These are phyloP conservation scores for Marisa cornuarietis DNA, from an alignment of 1,140 invertebrate genomes.

Conservation along the genomic window DNA sequence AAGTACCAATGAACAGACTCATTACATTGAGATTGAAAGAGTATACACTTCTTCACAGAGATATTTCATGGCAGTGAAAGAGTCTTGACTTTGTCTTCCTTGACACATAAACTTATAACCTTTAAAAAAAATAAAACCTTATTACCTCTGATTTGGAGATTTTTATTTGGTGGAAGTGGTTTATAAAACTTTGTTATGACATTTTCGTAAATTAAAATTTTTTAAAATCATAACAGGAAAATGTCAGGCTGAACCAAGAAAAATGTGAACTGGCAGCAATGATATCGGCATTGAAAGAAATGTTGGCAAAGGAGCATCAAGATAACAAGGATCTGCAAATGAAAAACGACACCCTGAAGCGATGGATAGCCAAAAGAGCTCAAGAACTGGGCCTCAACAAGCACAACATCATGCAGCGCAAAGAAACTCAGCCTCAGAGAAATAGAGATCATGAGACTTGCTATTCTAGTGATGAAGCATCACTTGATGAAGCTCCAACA, in stretches of 20 bases:
- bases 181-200: background rate
- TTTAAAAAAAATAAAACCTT: no score
- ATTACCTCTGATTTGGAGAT: no score
- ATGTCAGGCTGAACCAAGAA: constrained; percentile 15
- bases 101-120: no score
- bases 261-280: constrained; percentile 18
- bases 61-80: no score
- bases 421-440: no score
- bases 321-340: constrained; percentile 1
- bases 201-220: background rate
- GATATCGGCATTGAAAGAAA: constrained; percentile 3
- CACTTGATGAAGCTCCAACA: no score
- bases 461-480: no score
- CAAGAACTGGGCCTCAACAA: constrained; percentile 10
- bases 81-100: no score
- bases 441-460: no score
- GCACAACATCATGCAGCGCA: background rate
- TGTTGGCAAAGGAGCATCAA: background rate
- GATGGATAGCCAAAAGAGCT: constrained; percentile 16
- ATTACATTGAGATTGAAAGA: no score
- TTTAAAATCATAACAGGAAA: background rate
- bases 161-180: no score
- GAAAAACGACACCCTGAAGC: constrained; percentile 7
- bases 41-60: no score
- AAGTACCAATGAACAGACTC: background rate